These are phyloP conservation scores for Orthosia gothica DNA, from an alignment of 2,888 invertebrate genomes.

Conservation along the genomic window DNA sequence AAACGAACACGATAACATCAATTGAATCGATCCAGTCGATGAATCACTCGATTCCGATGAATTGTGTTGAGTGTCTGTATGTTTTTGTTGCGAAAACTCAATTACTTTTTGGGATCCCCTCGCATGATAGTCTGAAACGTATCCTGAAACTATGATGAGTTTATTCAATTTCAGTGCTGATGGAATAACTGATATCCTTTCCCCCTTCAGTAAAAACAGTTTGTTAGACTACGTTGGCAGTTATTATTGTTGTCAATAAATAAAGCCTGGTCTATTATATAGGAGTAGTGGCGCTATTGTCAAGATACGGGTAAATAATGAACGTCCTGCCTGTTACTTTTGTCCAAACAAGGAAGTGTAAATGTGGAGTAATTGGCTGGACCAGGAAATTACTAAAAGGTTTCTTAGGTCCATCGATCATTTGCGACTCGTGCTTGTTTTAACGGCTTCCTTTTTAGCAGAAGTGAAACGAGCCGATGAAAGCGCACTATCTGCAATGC, in stretches of 20 bases:
- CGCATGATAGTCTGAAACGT: conserved; percentile 35
- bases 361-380: conserved; percentile 81
- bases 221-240: conserved; percentile 60
- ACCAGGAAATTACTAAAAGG: conserved; percentile 81
- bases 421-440: conserved; percentile 72
- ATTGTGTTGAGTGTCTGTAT: conserved; percentile 63
- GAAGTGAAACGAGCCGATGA: conserved; percentile 72
- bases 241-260: conserved; percentile 74
- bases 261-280: conserved; percentile 77
- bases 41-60: conserved; percentile 81
- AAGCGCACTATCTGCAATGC: conserved; percentile 66
- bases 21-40: conserved; percentile 80
- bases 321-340: conserved; percentile 79
- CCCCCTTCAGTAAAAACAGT: conserved; percentile 42
- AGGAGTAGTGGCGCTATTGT: conserved; percentile 75
- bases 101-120: conserved; percentile 54
- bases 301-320: conserved; percentile 80
- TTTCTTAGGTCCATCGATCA: conserved; percentile 80
- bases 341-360: conserved; percentile 84
- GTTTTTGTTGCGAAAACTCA: conserved; percentile 64
- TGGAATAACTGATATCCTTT: conserved; percentile 49
- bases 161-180: conserved; percentile 52
- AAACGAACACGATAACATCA: conserved; percentile 79
- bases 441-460: conserved; percentile 75
- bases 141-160: conserved; percentile 29